Conservation (phyloP, 2,113 vertebrate species). For the Aythya baeri region DNA sequence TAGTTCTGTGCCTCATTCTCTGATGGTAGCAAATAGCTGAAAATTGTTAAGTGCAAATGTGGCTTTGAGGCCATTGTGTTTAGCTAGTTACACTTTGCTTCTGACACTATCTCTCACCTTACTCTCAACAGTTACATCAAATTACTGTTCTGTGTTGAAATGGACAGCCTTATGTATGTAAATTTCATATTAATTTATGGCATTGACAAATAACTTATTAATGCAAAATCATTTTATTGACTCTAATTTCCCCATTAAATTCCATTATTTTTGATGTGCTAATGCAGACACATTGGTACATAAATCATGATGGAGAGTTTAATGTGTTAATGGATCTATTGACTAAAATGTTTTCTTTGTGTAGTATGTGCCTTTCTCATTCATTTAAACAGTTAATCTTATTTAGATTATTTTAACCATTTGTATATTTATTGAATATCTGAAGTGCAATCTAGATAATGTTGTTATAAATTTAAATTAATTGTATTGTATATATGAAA, state of each 20-base stretch:
- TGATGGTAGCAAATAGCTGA: background rate
- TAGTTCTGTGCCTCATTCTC: background rate
- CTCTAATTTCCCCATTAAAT: slow-evolving; percentile 22
- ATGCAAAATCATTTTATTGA: background rate
- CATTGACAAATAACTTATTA: background rate
- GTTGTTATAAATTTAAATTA: background rate
- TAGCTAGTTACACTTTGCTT: background rate
- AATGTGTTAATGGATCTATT: background rate
- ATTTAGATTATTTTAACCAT: slow-evolving; percentile 5
- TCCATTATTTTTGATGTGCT: background rate
- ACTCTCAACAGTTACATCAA: background rate
- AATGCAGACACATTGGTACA: background rate
- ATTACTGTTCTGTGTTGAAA: background rate
- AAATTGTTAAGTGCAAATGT: background rate
- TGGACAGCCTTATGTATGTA: background rate
- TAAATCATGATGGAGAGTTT: background rate
- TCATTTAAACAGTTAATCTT: slow-evolving; percentile 9
- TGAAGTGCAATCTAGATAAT: background rate
- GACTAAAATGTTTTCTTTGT: background rate
- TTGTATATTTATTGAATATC: background rate
- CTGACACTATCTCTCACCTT: background rate
- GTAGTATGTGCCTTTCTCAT: background rate
- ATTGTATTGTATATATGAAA: background rate
- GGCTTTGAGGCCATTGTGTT: background rate
- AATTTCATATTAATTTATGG: background rate